These are phyloP conservation scores for Ceramica pisi DNA, from an alignment of 2,888 invertebrate genomes.

Conservation along the genomic window DNA sequence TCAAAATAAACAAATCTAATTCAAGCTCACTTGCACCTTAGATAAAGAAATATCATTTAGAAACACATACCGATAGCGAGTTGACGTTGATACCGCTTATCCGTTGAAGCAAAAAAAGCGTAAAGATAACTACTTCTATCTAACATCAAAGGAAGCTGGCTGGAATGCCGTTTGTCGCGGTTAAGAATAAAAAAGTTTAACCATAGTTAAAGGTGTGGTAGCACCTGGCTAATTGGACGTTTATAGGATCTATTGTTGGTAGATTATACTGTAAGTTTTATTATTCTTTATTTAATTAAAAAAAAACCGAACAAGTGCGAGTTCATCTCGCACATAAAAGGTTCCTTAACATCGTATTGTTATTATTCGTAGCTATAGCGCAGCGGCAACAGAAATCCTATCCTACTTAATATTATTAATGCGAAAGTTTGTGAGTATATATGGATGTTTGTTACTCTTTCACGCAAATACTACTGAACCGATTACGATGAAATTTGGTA, in stretches of 20 bases:
- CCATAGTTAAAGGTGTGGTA: conserved; percentile 36
- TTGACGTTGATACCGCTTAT: conserved; percentile 49
- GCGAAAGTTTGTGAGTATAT: too few species aligned
- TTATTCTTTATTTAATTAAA: too few species aligned
- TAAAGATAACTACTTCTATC: conserved; percentile 30
- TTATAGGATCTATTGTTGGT: neutral
- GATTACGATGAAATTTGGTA: too few species aligned
- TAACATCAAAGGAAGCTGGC: conserved; percentile 39
- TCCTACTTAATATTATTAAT: too few species aligned
- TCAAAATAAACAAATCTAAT: conserved; percentile 13
- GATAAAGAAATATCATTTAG: conserved; percentile 27
- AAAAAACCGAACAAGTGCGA: too few species aligned
- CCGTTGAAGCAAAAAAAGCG: conserved; percentile 39
- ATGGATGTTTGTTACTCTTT: too few species aligned
- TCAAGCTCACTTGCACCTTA: conserved; percentile 7
- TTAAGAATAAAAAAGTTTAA: conserved; percentile 44
- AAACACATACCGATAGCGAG: conserved; percentile 27
- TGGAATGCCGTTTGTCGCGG: conserved; percentile 44
- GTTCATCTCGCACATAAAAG: too few species aligned
- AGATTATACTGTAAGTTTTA: neutral
- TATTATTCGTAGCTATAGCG: too few species aligned
- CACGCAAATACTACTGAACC: too few species aligned
- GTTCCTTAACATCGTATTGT: too few species aligned
- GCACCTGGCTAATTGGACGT: conserved; percentile 47
- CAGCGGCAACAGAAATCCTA: too few species aligned